Evolutionary conservation across 2,113 vertebrate species (phyloP).

Genomic region (Pachypanchax playfairii): DNA sequence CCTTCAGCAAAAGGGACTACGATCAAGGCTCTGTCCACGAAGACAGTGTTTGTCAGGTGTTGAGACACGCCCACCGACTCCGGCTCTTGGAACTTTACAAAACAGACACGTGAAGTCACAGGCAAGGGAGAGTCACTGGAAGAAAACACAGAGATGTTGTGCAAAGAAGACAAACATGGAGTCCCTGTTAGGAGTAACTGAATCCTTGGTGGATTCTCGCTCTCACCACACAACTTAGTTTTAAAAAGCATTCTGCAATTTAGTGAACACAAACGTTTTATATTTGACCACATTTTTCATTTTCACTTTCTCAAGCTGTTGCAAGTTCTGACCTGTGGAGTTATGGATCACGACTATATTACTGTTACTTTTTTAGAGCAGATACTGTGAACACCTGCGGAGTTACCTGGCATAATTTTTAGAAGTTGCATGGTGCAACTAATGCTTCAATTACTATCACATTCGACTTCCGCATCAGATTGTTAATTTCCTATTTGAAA

Average conservation of each 20-base stretch:
- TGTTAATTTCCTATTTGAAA: no score
- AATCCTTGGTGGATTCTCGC: background rate
- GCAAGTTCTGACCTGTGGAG: background rate
- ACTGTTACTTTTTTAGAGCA: background rate
- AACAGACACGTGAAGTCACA: conserved; percentile 99
- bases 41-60: conserved; percentile 99
- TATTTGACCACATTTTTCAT: no score
- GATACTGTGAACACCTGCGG: conserved; percentile 51
- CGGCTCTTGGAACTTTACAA: conserved; percentile 99
- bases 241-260: no score
- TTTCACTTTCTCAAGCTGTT: background rate
- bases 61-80: conserved; percentile 98
- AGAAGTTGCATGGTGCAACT: no score
- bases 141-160: conserved; percentile 83
- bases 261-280: background rate
- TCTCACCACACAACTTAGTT: no score
- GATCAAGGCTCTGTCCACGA: conserved; percentile 99
- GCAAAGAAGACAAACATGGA: conserved; percentile 77
- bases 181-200: conserved; percentile 24
- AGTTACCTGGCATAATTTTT: conserved; percentile 66
- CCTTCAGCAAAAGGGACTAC: conserved; percentile 99
- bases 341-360: background rate
- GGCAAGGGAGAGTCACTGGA: conserved; percentile 99
- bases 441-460: no score
- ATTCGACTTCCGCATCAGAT: no score